A percentile compares a stretch with the other conserved stretches of the same genome.
Evolutionary conservation across 2,113 vertebrate genomes (phyloP).

Genomic region (Crotalus tigris): DNA sequence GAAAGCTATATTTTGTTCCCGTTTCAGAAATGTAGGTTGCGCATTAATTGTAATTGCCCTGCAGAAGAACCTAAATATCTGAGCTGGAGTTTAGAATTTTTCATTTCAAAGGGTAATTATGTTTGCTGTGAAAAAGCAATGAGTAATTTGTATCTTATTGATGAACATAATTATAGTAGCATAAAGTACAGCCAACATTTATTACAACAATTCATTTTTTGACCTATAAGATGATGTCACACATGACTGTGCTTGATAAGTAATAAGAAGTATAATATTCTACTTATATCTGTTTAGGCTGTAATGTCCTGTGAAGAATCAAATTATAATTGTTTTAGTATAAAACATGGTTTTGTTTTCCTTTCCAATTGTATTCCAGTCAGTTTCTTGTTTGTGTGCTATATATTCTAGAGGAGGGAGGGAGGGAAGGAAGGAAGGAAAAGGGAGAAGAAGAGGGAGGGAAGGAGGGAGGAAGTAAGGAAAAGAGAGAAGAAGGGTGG

Average conservation of each 20-base stretch:
- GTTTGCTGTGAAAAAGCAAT: neutral
- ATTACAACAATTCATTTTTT: neutral
- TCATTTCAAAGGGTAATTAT: neutral
- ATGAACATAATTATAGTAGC: neutral
- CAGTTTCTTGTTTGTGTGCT: neutral
- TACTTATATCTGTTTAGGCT: neutral
- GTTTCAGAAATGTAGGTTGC: neutral
- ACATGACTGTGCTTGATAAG: neutral
- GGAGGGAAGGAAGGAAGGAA: neutral
- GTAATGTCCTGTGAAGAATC: neutral
- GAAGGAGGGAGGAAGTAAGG: neutral
- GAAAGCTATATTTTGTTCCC: neutral
- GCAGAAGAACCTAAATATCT: neutral
- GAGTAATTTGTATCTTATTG: neutral
- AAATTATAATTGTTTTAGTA: neutral
- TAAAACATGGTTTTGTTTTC: neutral
- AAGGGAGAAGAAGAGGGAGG: neutral
- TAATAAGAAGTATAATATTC: constrained; percentile 9
- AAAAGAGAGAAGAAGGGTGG: neutral
- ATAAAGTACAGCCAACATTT: neutral
- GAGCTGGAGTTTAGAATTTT: neutral
- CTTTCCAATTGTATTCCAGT: neutral
- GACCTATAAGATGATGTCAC: neutral
- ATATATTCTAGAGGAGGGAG: neutral
- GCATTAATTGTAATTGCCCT: neutral